Evolutionary conservation across 2,113 vertebrate genomes (phyloP), one percentile per base, ranked within the genome.

Genomic region (Bungarus multicinctus): DNA sequence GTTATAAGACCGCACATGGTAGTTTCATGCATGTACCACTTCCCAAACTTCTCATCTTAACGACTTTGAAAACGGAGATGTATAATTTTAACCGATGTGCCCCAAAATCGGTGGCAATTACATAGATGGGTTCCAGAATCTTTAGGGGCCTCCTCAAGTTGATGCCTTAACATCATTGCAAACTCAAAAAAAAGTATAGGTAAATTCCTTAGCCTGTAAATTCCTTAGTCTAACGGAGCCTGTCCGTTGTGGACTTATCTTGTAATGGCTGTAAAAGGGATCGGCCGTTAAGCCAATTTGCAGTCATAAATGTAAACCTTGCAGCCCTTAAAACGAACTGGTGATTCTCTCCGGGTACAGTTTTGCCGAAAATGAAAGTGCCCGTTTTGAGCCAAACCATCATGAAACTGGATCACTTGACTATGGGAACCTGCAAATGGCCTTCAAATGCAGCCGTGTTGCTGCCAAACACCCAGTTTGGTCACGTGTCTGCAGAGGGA

Each of bases 321-420:
- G 1, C 3, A 30, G 1, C 30, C 4, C 4, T 64, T n/a, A 30
- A 60, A 50, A 12, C 10, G 4, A 64, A 64, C 58, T 3, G 10
- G 3, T 64, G 27, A 12, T 64, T 64, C 27, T 4, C 58, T 30
- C 3, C 10, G 10, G 58, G 27, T 27, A 27, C 27, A 64, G 27
- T 64, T 64, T n/a, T 30, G 60, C 27, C 4, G 4, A 14, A 64
- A 64, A 64, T 12, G 5, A 64, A 57, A 64, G 11, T 12, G 60
- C 27, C 60, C 2, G 4, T 64, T n/a, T 64, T 30, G 11, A 11
- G 60, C 27, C 27, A 64, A n/a, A 30, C 3, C 27, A 5, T n/a
- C 11, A 0, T n/a, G 60, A 64, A 64, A 30, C 1, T 0, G 14
- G 27, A 2, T 30, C 60, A 0, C 1, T 0, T 64, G 60, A 64